A percentile compares a stretch with the other conserved stretches of the same genome.
Conservation (phyloP, 2,113 vertebrate species). For the Chaetura pelagica region DNA sequence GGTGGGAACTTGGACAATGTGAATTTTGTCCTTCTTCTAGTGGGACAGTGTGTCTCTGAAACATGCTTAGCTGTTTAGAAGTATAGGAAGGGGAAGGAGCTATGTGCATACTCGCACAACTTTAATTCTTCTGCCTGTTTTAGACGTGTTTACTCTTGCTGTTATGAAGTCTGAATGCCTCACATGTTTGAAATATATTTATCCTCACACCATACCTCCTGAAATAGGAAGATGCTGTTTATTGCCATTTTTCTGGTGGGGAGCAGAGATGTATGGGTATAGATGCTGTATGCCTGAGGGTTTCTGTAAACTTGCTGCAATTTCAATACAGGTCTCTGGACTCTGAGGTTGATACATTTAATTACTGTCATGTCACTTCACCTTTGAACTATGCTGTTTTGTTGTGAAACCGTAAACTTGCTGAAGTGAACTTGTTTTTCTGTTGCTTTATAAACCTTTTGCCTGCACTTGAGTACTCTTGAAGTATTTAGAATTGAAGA, state of each 20-base stretch:
- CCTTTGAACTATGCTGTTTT: background rate
- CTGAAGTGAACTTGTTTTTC: background rate
- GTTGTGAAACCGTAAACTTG: background rate
- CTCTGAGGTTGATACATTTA: background rate
- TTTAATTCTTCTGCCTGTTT: background rate
- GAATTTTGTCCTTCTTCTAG: background rate
- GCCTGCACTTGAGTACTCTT: background rate
- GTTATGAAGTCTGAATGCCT: background rate
- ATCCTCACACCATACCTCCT: background rate
- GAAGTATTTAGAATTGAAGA: background rate
- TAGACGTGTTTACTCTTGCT: background rate
- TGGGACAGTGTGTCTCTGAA: background rate
- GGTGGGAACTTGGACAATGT: background rate
- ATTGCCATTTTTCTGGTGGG: background rate
- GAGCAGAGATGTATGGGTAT: background rate
- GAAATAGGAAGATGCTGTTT: background rate
- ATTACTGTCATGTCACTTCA: background rate
- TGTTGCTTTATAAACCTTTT: background rate
- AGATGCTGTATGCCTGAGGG: background rate
- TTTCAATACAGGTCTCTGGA: background rate
- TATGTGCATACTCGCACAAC: no score
- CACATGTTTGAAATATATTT: background rate
- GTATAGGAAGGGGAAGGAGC: background rate
- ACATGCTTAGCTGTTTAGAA: background rate
- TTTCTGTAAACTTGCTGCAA: background rate